Conservation (phyloP, 2,888 invertebrate genomes). For the Ferdinandea cuprea region DNA sequence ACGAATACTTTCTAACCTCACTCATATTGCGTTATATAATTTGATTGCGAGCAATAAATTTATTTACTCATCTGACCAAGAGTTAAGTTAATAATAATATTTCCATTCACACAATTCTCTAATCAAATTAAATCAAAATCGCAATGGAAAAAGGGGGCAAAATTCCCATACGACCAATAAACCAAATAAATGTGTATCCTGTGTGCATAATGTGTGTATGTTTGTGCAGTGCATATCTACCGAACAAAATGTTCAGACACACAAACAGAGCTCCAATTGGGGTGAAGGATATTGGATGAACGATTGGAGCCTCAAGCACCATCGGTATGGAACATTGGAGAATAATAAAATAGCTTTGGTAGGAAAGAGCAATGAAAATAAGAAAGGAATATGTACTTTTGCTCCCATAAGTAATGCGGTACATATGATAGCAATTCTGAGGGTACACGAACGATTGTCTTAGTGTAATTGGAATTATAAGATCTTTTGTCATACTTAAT, state of each 20-base stretch:
- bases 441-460: constrained; percentile 28
- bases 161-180: constrained; percentile 80
- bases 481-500: constrained; percentile 6
- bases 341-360: constrained; percentile 59
- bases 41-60: constrained; percentile 71
- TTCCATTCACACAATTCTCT: constrained; percentile 79
- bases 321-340: constrained; percentile 36
- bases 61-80: constrained; percentile 41
- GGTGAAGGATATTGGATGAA: constrained; percentile 33
- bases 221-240: background rate
- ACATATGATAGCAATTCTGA: constrained; percentile 47
- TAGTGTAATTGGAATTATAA: constrained; percentile 32
- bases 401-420: constrained; percentile 60
- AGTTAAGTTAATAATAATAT: constrained; percentile 70
- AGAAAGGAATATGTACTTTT: constrained; percentile 20
- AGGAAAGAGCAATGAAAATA: constrained; percentile 17
- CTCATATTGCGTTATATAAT: constrained; percentile 12
- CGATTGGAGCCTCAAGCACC: constrained; percentile 4
- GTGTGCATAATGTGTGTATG: constrained; percentile 14
- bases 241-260: background rate
- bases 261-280: constrained; percentile 10
- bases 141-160: constrained; percentile 81
- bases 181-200: constrained; percentile 75
- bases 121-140: constrained; percentile 83
- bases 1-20: background rate